These are phyloP conservation scores for Eristalinus sepulchralis DNA, from an alignment of 2,888 invertebrate species.

Conservation along the genomic window DNA sequence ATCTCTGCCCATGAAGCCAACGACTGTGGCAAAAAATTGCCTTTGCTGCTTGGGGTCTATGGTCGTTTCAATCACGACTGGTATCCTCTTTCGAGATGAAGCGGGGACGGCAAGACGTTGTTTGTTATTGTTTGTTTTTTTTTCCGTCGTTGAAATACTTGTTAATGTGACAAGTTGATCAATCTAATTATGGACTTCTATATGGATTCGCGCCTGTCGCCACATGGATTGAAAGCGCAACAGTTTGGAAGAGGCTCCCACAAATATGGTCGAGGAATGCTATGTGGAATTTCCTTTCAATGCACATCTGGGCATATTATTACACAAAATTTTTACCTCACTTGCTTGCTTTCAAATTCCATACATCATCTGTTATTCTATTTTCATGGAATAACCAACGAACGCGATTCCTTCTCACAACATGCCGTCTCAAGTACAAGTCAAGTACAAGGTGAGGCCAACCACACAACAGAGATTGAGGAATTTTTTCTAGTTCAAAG, in stretches of 20 bases:
- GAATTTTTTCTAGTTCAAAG: slow-evolving; percentile 14
- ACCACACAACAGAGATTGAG: not conserved
- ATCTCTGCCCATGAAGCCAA: not conserved
- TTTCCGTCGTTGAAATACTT: slow-evolving; percentile 49
- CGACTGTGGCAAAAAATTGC: not conserved
- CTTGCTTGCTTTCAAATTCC: not conserved
- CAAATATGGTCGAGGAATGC: slow-evolving; percentile 10
- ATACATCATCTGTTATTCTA: not conserved
- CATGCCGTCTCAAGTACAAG: not conserved
- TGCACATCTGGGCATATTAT: not conserved
- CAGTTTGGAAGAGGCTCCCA: not conserved
- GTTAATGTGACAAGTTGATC: slow-evolving; percentile 39
- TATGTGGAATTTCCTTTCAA: not conserved
- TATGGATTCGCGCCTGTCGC: not conserved
- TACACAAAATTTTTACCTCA: not conserved
- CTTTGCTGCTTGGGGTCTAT: slow-evolving; percentile 10
- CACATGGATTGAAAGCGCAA: not conserved
- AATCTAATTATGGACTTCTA: slow-evolving; percentile 19
- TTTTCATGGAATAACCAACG: not conserved
- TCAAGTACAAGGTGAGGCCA: not conserved
- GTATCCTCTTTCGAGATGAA: not conserved
- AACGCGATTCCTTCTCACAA: not conserved
- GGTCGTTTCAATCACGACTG: slow-evolving; percentile 8
- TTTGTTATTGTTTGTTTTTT: slow-evolving; percentile 21
- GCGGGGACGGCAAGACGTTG: not conserved